Evolutionary conservation across 2,888 invertebrate genomes (phyloP), one percentile per base, ranked within the genome.

Genomic region (Rambutsinella grinnellia): DNA sequence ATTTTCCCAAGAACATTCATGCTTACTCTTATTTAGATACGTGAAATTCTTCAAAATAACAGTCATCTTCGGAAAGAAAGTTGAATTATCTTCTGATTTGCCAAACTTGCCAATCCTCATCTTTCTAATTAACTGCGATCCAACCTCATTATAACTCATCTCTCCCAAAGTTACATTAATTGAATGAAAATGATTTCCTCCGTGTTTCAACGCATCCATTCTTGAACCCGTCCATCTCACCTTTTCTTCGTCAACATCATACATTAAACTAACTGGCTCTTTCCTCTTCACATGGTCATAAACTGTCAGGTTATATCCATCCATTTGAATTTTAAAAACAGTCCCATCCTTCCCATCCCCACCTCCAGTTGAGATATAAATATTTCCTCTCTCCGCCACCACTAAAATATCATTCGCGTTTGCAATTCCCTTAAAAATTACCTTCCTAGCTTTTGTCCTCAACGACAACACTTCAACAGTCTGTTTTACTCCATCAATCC

Each of bases 241-340:
- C 36, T 89, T 85, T 21, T 89, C 87, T 13, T 86, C 86, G 36
- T 36, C n/a, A n/a, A n/a, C n/a, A 78, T 92, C 90, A 85, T 92
- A 93, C 85, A 83, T 85, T 81, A 89, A 85, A 78, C 87, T 86
- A 28, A 92, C 82, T 78, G 87, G 87, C 10, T 91, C 89, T 60
- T 92, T 90, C 84, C 85, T 26, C 10, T 89, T 81, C 2, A 85
- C 83, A 49, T 88, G 88, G 2, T 88, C 85, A 0, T 88, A 77
- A 75, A 88, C 88, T 2, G 86, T 85, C 60, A 87, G 84, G 15
- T 89, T 90, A 0, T 87, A 86, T 0, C 94, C 94, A 82, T 92
- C 91, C 87, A 94, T 89, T 0, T 90, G 88, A 75, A 93, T 88
- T 72, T 90, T 89, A 85, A 93, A 92, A 28, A 95, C 91, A 67